These are phyloP conservation scores for Donacobius atricapilla DNA, from an alignment of 2,113 vertebrate genomes.

Conservation along the genomic window DNA sequence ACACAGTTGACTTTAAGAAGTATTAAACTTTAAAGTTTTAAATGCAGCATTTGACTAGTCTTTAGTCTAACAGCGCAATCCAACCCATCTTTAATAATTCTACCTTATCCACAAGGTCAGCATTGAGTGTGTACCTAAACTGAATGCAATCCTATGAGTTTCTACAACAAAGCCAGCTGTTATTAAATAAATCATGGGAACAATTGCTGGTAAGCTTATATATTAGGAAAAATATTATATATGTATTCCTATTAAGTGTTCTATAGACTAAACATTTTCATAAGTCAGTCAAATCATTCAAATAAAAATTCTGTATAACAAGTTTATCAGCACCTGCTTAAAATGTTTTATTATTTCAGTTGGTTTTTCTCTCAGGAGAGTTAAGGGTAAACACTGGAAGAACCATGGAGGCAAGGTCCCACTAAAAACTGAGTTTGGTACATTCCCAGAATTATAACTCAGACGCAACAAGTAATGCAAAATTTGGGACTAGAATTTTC, in stretches of 20 bases:
- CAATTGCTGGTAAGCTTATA: background rate
- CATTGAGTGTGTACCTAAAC: background rate
- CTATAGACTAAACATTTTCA: background rate
- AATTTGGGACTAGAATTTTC: background rate
- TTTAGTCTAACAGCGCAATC: background rate
- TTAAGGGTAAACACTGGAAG: background rate
- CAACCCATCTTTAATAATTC: background rate
- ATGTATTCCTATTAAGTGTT: background rate
- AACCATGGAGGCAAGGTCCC: background rate
- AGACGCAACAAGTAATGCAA: background rate
- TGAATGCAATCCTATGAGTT: background rate
- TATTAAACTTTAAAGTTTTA: background rate
- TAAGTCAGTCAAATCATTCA: background rate
- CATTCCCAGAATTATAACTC: background rate
- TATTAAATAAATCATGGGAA: background rate
- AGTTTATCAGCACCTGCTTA: background rate
- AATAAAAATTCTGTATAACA: background rate
- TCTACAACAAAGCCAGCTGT: background rate
- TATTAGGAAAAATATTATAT: background rate
- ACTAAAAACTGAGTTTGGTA: background rate
- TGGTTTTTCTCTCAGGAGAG: background rate
- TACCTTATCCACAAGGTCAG: background rate
- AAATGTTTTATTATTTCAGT: background rate
- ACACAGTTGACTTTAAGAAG: background rate
- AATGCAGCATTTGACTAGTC: background rate